Evolutionary conservation across 2,888 invertebrate genomes (phyloP).

Genomic region (Rhorus exstirpatorius): DNA sequence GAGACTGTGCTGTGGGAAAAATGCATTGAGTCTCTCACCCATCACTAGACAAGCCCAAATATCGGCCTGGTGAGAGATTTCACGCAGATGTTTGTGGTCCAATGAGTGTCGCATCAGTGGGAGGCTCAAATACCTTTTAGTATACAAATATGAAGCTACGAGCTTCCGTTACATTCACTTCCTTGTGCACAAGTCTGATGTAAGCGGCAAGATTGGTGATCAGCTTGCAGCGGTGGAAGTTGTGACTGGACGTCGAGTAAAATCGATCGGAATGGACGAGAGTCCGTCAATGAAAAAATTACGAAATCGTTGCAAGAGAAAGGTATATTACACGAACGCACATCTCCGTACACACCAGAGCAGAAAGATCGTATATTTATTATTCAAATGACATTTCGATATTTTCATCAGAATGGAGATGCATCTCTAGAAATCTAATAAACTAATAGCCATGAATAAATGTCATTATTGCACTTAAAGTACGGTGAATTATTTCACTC

Average conservation of each 20-base stretch:
- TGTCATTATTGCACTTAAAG: no score
- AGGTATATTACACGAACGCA: slow-evolving; percentile 59
- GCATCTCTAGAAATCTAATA: no score
- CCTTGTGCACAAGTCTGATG: slow-evolving; percentile 57
- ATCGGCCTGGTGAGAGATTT: slow-evolving; percentile 57
- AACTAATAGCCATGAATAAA: no score
- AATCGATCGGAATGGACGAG: slow-evolving; percentile 2
- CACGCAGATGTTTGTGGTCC: slow-evolving; percentile 66
- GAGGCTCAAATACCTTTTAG: slow-evolving; percentile 57
- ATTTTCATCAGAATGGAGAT: no score
- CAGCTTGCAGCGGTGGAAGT: slow-evolving; percentile 25
- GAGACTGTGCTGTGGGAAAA: slow-evolving; percentile 62
- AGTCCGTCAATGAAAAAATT: slow-evolving; percentile 1
- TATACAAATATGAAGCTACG: slow-evolving; percentile 66
- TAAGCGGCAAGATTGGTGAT: slow-evolving; percentile 6
- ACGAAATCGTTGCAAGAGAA: neutral
- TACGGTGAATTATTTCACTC: no score
- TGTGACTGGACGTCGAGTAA: slow-evolving; percentile 24
- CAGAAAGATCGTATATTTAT: slow-evolving; percentile 64
- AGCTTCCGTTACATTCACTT: slow-evolving; percentile 58
- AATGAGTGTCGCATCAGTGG: slow-evolving; percentile 58
- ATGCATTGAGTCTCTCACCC: slow-evolving; percentile 61
- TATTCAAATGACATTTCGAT: no score
- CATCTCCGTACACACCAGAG: slow-evolving; percentile 67
- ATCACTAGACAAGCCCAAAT: slow-evolving; percentile 14